Conservation (phyloP, 2,888 invertebrate genomes). For the Aphodius granarius region DNA sequence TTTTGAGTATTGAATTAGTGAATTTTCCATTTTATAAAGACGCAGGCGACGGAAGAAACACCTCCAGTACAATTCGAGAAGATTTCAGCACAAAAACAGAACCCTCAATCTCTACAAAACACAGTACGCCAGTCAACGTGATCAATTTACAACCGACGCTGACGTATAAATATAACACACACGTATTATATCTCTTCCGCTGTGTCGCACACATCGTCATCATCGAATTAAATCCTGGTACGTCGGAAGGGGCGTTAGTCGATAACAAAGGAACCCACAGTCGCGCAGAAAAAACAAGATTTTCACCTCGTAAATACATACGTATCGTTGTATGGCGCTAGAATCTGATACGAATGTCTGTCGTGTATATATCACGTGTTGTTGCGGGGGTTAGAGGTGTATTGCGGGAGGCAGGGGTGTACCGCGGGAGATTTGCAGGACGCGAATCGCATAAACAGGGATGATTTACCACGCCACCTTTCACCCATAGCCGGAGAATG, state of each 20-base stretch:
- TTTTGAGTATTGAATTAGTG: no score
- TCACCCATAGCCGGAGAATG: constrained; percentile 6
- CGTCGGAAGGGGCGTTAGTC: neutral
- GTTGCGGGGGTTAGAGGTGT: neutral
- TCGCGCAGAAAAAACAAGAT: neutral
- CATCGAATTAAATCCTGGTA: neutral
- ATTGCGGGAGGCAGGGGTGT: no score
- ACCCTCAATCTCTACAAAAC: no score
- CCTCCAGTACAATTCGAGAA: no score
- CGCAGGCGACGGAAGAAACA: no score
- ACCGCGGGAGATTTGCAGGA: no score
- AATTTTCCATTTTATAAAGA: no score
- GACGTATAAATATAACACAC: neutral
- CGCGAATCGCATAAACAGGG: constrained; percentile 10
- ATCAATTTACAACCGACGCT: neutral
- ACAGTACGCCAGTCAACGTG: neutral
- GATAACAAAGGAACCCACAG: neutral
- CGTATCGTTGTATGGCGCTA: no score
- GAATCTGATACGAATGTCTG: constrained; percentile 8
- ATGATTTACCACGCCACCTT: constrained; percentile 9
- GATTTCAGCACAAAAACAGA: no score
- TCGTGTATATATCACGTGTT: constrained; percentile 1
- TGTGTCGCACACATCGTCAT: neutral
- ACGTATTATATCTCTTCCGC: neutral
- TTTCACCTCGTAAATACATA: neutral